These are phyloP conservation scores for Aspidoscelis tigris DNA, from an alignment of 2,113 vertebrate species.

Conservation along the genomic window DNA sequence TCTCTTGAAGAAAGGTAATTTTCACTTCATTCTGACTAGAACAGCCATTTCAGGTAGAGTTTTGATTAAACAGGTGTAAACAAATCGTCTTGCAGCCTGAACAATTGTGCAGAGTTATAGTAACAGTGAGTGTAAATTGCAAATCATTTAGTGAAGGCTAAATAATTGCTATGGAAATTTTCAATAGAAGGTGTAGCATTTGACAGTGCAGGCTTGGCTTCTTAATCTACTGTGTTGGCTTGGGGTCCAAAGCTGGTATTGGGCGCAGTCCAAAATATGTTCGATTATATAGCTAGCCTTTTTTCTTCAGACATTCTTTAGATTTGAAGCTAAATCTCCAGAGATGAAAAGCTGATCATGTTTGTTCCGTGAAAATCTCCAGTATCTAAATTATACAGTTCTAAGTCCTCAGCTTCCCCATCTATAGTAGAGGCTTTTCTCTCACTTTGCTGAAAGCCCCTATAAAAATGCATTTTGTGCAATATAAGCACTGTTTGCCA, in stretches of 20 bases:
- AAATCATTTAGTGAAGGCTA: neutral
- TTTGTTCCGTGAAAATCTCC: neutral
- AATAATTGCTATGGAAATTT: neutral
- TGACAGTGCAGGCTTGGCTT: neutral
- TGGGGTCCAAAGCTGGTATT: neutral
- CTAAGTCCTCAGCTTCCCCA: neutral
- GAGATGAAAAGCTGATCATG: conserved; percentile 9
- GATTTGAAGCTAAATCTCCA: conserved; percentile 7
- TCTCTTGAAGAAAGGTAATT: neutral
- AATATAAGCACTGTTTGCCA: conserved; percentile 33
- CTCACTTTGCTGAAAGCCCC: conserved; percentile 16
- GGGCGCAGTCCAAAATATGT: neutral
- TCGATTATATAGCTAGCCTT: neutral
- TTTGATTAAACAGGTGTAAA: neutral
- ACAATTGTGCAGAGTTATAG: neutral
- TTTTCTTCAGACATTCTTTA: conserved; percentile 11
- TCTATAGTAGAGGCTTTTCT: conserved; percentile 25
- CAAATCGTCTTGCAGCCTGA: neutral
- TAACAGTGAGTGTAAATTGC: neutral
- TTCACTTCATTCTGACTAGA: neutral
- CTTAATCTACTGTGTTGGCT: neutral
- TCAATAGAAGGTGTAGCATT: neutral
- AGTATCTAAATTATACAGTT: neutral
- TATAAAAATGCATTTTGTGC: neutral
- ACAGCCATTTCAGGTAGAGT: no score